These are phyloP conservation scores for Epinephelus malabaricus DNA, from an alignment of 2,797 vertebrate genomes.

Conservation along the genomic window DNA sequence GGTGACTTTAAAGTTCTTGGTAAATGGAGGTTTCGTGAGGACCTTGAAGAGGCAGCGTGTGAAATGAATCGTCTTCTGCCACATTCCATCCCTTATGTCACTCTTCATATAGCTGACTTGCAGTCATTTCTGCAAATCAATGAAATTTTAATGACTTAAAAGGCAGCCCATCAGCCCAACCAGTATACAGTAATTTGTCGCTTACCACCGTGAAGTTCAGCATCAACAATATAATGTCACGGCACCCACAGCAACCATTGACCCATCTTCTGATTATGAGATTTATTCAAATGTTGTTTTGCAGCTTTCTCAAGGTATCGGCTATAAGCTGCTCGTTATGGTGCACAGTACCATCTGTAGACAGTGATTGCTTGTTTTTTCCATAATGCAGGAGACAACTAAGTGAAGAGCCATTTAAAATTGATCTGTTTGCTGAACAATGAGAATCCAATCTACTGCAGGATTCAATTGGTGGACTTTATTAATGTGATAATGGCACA, in stretches of 20 bases:
- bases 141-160: slow-evolving; percentile 74
- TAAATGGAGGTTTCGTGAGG: slow-evolving; percentile 27
- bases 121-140: slow-evolving; percentile 71
- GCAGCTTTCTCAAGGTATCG: slow-evolving; percentile 60
- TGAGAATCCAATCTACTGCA: slow-evolving; percentile 72
- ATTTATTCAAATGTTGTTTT: slow-evolving; percentile 70
- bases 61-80: slow-evolving; percentile 60
- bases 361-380: slow-evolving; percentile 78
- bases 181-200: slow-evolving; percentile 64
- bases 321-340: slow-evolving; percentile 57
- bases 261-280: slow-evolving; percentile 57
- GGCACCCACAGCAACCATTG: slow-evolving; percentile 37
- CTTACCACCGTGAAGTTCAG: slow-evolving; percentile 67
- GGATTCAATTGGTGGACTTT: slow-evolving; percentile 59
- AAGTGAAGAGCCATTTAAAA: slow-evolving; percentile 78
- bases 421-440: slow-evolving; percentile 80
- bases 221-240: slow-evolving; percentile 55
- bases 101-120: slow-evolving; percentile 70
- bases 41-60: slow-evolving; percentile 46
- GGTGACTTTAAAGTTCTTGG: slow-evolving; percentile 24
- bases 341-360: slow-evolving; percentile 58
- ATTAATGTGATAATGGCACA: slow-evolving; percentile 55
- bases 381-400: slow-evolving; percentile 63
- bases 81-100: slow-evolving; percentile 58
- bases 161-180: slow-evolving; percentile 56